phyloP scores from a whole-genome alignment of 2,113 vertebrate species.

The Neopipo cinnamomea region DNA sequence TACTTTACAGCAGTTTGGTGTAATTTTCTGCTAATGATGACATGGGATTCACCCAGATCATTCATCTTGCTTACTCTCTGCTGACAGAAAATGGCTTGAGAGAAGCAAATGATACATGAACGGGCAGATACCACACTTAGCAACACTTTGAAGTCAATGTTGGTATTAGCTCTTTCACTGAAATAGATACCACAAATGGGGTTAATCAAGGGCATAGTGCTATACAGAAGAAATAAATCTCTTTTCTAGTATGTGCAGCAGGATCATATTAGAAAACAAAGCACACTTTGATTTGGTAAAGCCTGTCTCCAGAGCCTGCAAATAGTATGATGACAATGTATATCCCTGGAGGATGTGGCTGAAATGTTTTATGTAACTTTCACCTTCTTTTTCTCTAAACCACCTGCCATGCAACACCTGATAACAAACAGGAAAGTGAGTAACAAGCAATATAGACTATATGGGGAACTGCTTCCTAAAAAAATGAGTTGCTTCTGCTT shows the following conservation, averaged over 20 bases:
- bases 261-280: background rate
- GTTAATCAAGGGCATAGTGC: background rate
- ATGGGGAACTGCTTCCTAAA: background rate
- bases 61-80: background rate
- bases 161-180: background rate
- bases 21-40: conserved; percentile 14
- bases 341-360: background rate
- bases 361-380: background rate
- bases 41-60: background rate
- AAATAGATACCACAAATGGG: background rate
- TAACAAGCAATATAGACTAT: background rate
- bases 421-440: background rate
- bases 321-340: background rate
- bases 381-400: background rate
- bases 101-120: background rate
- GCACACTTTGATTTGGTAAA: background rate
- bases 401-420: background rate
- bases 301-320: background rate
- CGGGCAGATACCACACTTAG: background rate
- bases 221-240: background rate
- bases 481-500: background rate
- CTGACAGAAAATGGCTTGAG: conserved; percentile 16
- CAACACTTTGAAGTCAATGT: background rate
- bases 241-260: background rate
- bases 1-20: background rate